phyloP scores from a whole-genome alignment of 1,140 invertebrate species.

The Drosophila repletoides region DNA sequence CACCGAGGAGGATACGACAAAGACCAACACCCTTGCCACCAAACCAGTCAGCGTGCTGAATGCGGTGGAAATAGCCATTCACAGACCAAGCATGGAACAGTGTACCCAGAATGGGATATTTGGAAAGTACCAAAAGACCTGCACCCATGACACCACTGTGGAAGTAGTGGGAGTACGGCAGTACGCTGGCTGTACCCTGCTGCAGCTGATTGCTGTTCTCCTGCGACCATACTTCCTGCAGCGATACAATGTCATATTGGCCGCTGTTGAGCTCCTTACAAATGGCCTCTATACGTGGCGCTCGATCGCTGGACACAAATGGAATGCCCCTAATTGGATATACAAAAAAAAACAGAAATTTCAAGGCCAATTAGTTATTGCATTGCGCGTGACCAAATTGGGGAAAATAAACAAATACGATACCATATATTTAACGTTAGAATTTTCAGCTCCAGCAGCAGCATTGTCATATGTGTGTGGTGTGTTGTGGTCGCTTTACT shows the following conservation, averaged over 20 bases:
- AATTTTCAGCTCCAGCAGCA: conserved; percentile 75
- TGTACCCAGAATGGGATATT: conserved; percentile 92
- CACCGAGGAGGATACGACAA: conserved; percentile 88
- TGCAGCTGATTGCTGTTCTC: conserved; percentile 88
- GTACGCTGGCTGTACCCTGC: conserved; percentile 84
- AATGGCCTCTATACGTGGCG: conserved; percentile 90
- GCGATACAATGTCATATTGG: conserved; percentile 93
- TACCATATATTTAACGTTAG: conserved; percentile 80
- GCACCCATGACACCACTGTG: conserved; percentile 96
- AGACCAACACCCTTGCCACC: conserved; percentile 97
- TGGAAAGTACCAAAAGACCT: conserved; percentile 95
- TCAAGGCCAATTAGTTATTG: conserved; percentile 28
- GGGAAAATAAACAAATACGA: neutral
- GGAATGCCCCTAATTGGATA: conserved; percentile 89
- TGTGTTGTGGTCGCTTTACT: neutral
- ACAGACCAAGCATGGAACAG: conserved; percentile 96
- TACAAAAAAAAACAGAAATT: no score
- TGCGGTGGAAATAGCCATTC: conserved; percentile 98
- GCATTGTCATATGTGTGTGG: conserved; percentile 54
- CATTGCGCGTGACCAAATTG: conserved; percentile 10
- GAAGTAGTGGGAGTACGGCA: conserved; percentile 96
- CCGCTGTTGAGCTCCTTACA: conserved; percentile 87
- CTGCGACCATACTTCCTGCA: conserved; percentile 95
- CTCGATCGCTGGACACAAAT: conserved; percentile 89
- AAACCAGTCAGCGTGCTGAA: conserved; percentile 99